Evolutionary conservation across 2,113 vertebrate genomes (phyloP).

Genomic region (Scatophagus argus): DNA sequence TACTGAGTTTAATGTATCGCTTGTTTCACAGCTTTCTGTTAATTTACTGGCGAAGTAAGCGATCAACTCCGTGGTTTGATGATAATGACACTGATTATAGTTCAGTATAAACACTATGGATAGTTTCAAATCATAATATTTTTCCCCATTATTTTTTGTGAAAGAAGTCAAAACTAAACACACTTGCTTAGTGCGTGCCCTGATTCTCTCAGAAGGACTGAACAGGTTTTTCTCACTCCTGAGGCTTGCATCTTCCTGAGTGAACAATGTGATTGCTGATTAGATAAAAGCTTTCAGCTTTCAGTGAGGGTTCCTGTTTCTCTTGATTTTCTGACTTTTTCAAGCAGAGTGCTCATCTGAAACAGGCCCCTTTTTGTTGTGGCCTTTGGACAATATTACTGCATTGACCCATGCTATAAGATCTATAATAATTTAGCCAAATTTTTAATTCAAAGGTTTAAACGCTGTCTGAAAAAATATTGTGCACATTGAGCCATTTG

Average conservation of each 20-base stretch:
- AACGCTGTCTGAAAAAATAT: too few relatives aligned
- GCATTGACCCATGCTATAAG: too few relatives aligned
- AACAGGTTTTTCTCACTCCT: background rate
- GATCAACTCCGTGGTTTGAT: background rate
- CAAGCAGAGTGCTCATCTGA: background rate
- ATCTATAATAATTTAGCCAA: too few relatives aligned
- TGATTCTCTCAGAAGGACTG: background rate
- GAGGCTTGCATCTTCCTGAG: background rate
- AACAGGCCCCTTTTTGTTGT: background rate
- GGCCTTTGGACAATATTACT: background rate
- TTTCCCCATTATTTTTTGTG: background rate
- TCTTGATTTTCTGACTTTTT: background rate
- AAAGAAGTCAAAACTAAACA: background rate
- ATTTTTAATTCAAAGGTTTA: too few relatives aligned
- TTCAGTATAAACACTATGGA: background rate
- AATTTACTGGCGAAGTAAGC: conserved; percentile 7
- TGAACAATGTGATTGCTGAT: background rate
- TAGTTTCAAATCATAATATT: background rate
- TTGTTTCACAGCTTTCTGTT: conserved; percentile 2
- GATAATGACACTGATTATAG: background rate
- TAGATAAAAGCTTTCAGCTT: conserved; percentile 4
- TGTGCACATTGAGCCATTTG: too few relatives aligned
- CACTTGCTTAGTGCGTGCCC: background rate
- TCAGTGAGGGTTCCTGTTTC: background rate
- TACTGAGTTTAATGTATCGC: conserved; percentile 4